A percentile compares a stretch with the other conserved stretches of the same genome.
phyloP scores from a whole-genome alignment of 1,140 invertebrate species.

The Chlorops oryzae region DNA sequence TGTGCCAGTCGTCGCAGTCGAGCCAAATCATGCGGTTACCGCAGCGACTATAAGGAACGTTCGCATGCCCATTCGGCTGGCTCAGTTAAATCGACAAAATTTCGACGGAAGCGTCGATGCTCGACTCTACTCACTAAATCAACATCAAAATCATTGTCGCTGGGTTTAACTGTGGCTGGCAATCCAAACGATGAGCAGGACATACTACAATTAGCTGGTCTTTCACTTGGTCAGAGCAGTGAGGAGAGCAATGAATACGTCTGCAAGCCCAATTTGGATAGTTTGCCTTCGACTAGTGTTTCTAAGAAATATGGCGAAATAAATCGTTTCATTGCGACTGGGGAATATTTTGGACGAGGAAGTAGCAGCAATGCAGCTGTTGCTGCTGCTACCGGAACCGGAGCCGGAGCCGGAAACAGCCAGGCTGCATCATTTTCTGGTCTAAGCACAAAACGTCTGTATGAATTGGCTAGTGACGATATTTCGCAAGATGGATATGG shows the following conservation, averaged over 20 bases:
- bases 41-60: conserved; percentile 39
- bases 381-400: not conserved
- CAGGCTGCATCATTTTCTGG: not conserved
- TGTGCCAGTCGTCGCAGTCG: conserved; percentile 52
- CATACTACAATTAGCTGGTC: conserved; percentile 40
- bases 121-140: conserved; percentile 45
- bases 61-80: conserved; percentile 8
- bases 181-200: conserved; percentile 34
- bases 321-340: conserved; percentile 43
- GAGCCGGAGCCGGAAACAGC: not conserved
- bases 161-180: too few species aligned
- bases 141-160: conserved; percentile 23
- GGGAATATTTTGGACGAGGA: conserved; percentile 37
- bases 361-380: conserved; percentile 9
- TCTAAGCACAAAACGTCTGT: conserved; percentile 9
- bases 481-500: conserved; percentile 16
- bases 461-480: conserved; percentile 9
- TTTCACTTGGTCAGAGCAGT: conserved; percentile 42
- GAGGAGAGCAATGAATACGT: conserved; percentile 44
- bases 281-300: conserved; percentile 33
- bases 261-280: conserved; percentile 38
- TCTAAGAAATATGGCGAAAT: conserved; percentile 46
- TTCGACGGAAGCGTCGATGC: conserved; percentile 41
- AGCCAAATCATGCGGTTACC: conserved; percentile 49
- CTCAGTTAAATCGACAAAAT: conserved; percentile 19